Base-by-base conservation (phyloP, 2,113 vertebrate genomes). In the Asarcornis scutulata region DNA sequence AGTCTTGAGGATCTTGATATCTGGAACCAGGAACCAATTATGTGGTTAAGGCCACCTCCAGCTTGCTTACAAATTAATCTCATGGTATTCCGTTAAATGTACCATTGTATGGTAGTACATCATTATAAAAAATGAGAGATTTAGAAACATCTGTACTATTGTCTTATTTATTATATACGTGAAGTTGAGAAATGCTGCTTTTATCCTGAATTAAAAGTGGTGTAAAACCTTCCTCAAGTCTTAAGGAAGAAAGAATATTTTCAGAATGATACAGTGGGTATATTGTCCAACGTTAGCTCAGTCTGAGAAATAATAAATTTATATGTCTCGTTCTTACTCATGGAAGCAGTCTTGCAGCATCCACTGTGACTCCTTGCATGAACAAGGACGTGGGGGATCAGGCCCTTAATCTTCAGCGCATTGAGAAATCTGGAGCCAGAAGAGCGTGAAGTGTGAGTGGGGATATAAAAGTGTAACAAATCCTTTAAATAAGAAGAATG, bases 401-500 rank as follows among this genome's bases (percentile, higher is more conserved):
- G 94, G 60, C 77, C 74, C 79, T 97, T 97, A 97, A 95, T 98
- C 95, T 97, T 96, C 81, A 59, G 55, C 17, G 15, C 40, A 85
- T 94, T 97, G 91, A 89, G 93, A 97, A 97, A 97, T 97, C 87
- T 96, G 91, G 89, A 96, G 50, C 79, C 88, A 96, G 96, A 95
- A 87, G 64, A 89, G 48, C 42, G 5, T 96, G 86, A 97, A 95
- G 55, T 95, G 42, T 95, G 83, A 95, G 77, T 38, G 80, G 84
- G 77, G 58, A 86, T 96, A 83, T 86, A 95, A 87, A 96, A 95
- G 89, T 97, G 79, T 96, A 95, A 96, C 91, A 95, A 94, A 94
- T 97, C 96, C 94, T 97, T 91, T 95, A 97, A 97, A 92, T 91
- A 80, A 98, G 67, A 95, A 97, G 87, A 97, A 97, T 82, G 82